These are phyloP conservation scores for Heterotilapia buettikoferi DNA, from an alignment of 2,113 vertebrate species.

Conservation along the genomic window DNA sequence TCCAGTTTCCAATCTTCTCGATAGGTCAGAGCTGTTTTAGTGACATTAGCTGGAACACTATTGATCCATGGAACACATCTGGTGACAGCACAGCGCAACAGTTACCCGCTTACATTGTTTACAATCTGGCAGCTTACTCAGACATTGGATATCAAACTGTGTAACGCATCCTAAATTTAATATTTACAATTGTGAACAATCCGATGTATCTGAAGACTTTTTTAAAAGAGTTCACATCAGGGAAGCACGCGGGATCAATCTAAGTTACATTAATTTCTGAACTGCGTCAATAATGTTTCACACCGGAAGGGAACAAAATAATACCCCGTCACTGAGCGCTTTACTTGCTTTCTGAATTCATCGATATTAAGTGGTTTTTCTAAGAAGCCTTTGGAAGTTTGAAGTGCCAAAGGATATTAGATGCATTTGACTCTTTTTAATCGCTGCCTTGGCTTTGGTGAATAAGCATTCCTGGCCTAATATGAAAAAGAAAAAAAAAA, in stretches of 20 bases:
- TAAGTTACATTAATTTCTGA: background rate
- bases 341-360: background rate
- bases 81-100: background rate
- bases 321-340: background rate
- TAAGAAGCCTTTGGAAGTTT: background rate
- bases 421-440: slow-evolving; percentile 1
- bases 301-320: background rate
- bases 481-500: background rate
- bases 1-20: background rate
- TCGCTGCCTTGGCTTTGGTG: background rate
- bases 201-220: background rate
- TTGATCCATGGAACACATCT: background rate
- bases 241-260: background rate
- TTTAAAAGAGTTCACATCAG: background rate
- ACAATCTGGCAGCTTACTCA: background rate
- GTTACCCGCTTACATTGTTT: background rate
- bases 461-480: background rate
- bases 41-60: background rate
- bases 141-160: background rate
- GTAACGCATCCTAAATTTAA: background rate
- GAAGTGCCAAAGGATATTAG: background rate
- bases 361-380: slow-evolving; percentile 5
- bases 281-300: background rate
- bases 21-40: background rate
- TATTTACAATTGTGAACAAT: background rate